A percentile compares a stretch with the other conserved stretches of the same genome.
These are phyloP conservation scores for Cyphomyrus discorhynchus DNA, from an alignment of 2,113 vertebrate genomes.

Conservation along the genomic window DNA sequence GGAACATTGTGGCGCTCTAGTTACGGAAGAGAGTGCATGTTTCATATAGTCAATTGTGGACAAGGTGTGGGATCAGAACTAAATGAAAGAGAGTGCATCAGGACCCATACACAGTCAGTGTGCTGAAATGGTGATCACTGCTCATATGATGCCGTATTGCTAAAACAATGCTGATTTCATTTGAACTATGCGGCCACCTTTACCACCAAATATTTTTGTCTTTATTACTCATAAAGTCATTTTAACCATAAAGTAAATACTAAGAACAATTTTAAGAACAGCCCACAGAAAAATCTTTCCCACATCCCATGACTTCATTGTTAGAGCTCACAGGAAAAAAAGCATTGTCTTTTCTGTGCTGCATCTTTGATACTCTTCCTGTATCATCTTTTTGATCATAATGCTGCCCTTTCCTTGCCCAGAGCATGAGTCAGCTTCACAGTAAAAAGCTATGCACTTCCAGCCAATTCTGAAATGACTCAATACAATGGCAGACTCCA, in stretches of 20 bases:
- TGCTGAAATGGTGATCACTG: neutral
- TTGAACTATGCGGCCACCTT: neutral
- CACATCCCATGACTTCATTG: neutral
- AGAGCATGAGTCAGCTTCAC: neutral
- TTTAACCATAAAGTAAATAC: neutral
- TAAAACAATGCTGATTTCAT: neutral
- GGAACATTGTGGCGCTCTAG: neutral
- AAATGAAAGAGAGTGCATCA: neutral
- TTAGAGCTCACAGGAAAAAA: neutral
- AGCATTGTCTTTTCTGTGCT: neutral
- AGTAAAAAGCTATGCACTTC: neutral
- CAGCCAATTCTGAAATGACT: conserved; percentile 8
- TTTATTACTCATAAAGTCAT: neutral
- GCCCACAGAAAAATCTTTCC: neutral
- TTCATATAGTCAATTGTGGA: neutral
- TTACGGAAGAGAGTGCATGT: neutral
- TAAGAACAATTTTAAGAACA: neutral
- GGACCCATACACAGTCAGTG: neutral
- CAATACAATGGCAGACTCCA: conserved; percentile 10
- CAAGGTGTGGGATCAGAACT: neutral
- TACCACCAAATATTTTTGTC: neutral
- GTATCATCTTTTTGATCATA: neutral
- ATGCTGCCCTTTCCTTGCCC: neutral
- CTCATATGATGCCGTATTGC: neutral
- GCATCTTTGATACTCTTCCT: neutral